These are phyloP conservation scores for Sylvicola cinctus DNA, from an alignment of 2,888 invertebrate genomes.

Conservation along the genomic window DNA sequence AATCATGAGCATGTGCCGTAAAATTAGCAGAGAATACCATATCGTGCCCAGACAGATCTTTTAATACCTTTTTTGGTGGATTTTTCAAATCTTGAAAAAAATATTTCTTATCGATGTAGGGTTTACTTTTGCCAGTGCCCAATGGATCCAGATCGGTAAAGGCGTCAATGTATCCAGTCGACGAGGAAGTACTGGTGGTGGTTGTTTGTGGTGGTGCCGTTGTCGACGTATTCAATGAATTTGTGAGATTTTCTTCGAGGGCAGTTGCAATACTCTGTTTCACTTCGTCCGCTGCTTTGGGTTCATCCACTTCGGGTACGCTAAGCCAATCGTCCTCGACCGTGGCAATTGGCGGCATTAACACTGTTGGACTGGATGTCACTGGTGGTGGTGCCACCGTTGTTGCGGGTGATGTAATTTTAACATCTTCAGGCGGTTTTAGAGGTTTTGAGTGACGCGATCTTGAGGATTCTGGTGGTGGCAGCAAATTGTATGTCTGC, in stretches of 20 bases:
- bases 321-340: no score
- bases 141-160: constrained; percentile 87
- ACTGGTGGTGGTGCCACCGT: not conserved
- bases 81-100: constrained; percentile 92
- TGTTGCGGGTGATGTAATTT: not conserved
- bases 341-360: not conserved
- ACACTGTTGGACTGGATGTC: not conserved
- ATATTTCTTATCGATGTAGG: constrained; percentile 87
- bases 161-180: constrained; percentile 46
- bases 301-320: not conserved
- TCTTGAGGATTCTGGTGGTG: constrained; percentile 23
- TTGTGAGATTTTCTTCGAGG: no score
- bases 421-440: constrained; percentile 14
- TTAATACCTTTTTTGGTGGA: constrained; percentile 79
- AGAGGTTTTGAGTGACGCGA: constrained; percentile 19
- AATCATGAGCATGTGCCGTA: constrained; percentile 1
- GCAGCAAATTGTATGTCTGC: constrained; percentile 22
- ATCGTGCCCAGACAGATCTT: constrained; percentile 40
- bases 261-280: not conserved
- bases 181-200: no score
- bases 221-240: no score
- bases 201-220: no score
- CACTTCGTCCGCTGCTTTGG: not conserved
- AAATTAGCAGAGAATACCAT: constrained; percentile 9
- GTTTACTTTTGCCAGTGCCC: constrained; percentile 77